Percentiles rank a stretch among this genome's conserved stretches.
phyloP scores from a whole-genome alignment of 2,113 vertebrate genomes.

The Peucedramus taeniatus region DNA sequence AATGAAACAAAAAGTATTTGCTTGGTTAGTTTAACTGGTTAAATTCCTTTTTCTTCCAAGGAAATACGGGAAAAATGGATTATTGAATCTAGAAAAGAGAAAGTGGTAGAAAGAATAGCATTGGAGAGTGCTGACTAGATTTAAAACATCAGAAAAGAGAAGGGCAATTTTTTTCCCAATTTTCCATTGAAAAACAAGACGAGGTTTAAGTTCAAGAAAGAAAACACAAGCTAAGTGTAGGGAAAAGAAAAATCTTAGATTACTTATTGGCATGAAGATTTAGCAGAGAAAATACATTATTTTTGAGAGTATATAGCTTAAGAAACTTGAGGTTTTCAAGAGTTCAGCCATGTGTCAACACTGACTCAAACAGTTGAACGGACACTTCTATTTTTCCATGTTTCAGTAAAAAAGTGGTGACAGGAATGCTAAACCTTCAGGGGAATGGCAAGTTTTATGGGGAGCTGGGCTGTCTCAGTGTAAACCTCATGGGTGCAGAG shows the following conservation, averaged over 20 bases:
- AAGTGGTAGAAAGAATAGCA: background rate
- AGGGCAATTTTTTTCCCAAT: background rate
- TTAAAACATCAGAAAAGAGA: background rate
- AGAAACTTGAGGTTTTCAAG: background rate
- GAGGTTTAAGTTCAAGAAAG: background rate
- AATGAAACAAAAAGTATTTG: background rate
- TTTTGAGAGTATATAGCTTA: background rate
- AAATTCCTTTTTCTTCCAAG: background rate
- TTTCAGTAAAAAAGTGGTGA: background rate
- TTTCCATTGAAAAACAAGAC: background rate
- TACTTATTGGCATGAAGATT: background rate
- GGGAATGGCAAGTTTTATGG: background rate
- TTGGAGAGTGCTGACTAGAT: background rate
- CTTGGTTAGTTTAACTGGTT: background rate
- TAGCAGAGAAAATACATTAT: background rate
- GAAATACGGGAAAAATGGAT: background rate
- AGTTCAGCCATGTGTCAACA: background rate
- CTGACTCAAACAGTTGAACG: background rate
- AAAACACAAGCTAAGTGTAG: background rate
- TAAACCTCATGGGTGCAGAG: background rate
- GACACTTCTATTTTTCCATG: background rate
- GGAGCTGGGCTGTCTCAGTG: background rate
- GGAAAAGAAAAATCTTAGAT: background rate
- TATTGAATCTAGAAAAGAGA: background rate
- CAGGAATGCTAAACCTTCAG: background rate